Base-by-base conservation (phyloP, 2,113 vertebrate genomes). In the Centrocercus urophasianus region DNA sequence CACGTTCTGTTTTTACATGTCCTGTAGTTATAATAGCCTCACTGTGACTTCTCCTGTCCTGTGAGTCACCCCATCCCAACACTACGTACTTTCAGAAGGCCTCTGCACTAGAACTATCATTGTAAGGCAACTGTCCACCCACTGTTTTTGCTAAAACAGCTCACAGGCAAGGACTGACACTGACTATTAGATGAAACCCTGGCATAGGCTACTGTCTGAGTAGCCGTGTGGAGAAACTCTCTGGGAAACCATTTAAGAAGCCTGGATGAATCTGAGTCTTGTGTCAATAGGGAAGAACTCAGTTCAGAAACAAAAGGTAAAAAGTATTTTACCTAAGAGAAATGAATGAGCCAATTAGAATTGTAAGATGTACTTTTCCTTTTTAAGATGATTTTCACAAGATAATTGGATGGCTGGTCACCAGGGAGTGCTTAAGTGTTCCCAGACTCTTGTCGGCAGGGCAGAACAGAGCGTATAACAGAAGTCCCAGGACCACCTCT, bases 301-400 rank as follows among this genome's bases (percentile, higher is more conserved):
- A 8, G 10, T 45, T 84, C 1, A 4, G 42, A 76, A 93, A 45
- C 3, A 83, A 61, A 57, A n/a, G 3, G 4, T 38, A 28, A 76
- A 84, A 71, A 54, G 42, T 3, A 40, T 28, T 32, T 48, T 34
- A 19, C 12, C 32, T 66, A 13, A 42, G 43, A 61, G 36, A 57
- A 76, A 79, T 13, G 19, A 75, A 21, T 42, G 12, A 72, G 11
- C 2, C 2, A 1, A 1, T 21, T 20, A 36, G 11, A 24, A 9
- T 27, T 48, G 25, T 43, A 45, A 83, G 59, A 69, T 34, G 10
- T 3, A 45, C 17, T 92, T 76, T 61, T 56, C 8, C 8, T 85
- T 82, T 91, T 79, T 42, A 61, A 75, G 52, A 60, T 63, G 5
- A 43, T 70, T 90, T 96, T 72, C 20, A 43, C 45, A 70, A 73